Percentiles rank a stretch among this genome's conserved stretches.
These are phyloP conservation scores for Rhopalosiphum nymphaeae DNA, from an alignment of 2,888 invertebrate species.

Conservation along the genomic window DNA sequence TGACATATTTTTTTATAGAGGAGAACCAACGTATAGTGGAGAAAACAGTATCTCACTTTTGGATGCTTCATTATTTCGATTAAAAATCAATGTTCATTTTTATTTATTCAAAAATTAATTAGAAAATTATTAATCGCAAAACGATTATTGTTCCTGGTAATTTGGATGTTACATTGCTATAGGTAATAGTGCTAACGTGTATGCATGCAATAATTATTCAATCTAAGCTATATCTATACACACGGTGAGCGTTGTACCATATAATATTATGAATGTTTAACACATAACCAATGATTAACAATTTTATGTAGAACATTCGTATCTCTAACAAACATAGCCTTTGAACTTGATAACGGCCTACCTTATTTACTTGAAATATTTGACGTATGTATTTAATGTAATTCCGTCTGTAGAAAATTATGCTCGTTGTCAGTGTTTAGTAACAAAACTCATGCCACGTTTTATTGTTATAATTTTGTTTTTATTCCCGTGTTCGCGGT, in stretches of 20 bases:
- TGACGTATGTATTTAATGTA: not conserved
- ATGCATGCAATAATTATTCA: not conserved
- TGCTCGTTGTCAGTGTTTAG: not conserved
- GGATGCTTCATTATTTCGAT: not conserved
- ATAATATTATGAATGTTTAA: not conserved
- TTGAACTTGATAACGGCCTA: constrained; percentile 32
- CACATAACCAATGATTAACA: not conserved
- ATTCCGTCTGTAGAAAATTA: not conserved
- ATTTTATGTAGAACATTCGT: constrained; percentile 14
- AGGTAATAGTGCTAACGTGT: not conserved
- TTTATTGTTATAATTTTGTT: not conserved
- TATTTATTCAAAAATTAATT: not conserved
- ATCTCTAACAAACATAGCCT: constrained; percentile 45
- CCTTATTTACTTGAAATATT: constrained; percentile 23
- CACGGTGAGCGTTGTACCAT: not conserved
- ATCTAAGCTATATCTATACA: not conserved
- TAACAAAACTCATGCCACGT: not conserved
- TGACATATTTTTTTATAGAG: not conserved
- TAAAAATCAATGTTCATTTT: not conserved
- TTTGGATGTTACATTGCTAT: not conserved
- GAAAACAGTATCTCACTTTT: not conserved
- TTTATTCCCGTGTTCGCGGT: not conserved
- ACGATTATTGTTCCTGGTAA: not conserved
- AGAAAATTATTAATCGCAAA: not conserved
- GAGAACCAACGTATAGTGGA: not conserved